Conservation (phyloP, 2,888 invertebrate species). For the Drosophila suboccidentalis region DNA sequence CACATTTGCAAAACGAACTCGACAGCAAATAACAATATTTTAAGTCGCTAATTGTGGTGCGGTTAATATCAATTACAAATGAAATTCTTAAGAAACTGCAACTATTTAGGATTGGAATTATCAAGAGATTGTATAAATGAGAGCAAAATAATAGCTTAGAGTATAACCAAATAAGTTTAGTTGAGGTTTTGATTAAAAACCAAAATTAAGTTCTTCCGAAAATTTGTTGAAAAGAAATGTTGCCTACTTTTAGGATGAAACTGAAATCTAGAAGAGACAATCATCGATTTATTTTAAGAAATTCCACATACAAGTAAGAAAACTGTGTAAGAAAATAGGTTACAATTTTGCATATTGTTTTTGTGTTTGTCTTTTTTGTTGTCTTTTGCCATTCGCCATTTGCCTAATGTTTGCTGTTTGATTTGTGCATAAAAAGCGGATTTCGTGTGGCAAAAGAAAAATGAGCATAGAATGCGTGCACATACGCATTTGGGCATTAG, state of each 20-base stretch:
- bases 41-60: conserved; percentile 43
- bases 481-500: conserved; percentile 72
- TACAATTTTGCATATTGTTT: no score
- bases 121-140: not conserved
- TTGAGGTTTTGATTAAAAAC: not conserved
- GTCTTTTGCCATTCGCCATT: conserved; percentile 20
- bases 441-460: conserved; percentile 55
- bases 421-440: conserved; percentile 60
- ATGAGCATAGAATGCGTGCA: conserved; percentile 64
- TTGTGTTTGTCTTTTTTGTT: conserved; percentile 14
- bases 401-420: conserved; percentile 50
- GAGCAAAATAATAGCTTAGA: no score
- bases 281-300: not conserved
- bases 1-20: conserved; percentile 33
- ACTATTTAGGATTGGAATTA: conserved; percentile 1
- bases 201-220: not conserved
- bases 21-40: conserved; percentile 25
- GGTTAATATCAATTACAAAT: conserved; percentile 34
- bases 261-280: not conserved
- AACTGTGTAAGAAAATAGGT: conserved; percentile 20
- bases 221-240: not conserved
- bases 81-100: not conserved
- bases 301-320: not conserved
- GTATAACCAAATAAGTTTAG: no score
- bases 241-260: not conserved